Evolutionary conservation across 2,888 invertebrate genomes (phyloP).

Genomic region (Beris morrisii): DNA sequence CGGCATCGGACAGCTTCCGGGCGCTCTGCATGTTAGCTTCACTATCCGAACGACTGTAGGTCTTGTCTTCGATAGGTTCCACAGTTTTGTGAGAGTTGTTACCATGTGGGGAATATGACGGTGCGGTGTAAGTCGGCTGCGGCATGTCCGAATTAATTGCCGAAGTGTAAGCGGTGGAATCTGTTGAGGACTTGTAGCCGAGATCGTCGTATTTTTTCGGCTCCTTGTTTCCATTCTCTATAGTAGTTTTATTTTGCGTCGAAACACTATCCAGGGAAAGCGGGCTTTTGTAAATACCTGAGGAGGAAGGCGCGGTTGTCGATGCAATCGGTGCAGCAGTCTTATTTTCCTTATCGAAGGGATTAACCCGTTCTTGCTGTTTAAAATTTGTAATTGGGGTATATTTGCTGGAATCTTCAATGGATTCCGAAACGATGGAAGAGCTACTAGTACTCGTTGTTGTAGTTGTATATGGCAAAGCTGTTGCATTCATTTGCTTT

Average conservation of each 20-base stretch:
- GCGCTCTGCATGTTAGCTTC: slow-evolving; percentile 8
- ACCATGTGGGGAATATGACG: slow-evolving; percentile 16
- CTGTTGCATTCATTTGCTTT: slow-evolving; percentile 43
- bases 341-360: slow-evolving; percentile 52
- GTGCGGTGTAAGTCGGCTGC: slow-evolving; percentile 1
- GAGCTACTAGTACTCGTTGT: slow-evolving; percentile 39
- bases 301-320: slow-evolving; percentile 1
- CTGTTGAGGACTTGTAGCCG: slow-evolving; percentile 14
- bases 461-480: slow-evolving; percentile 42
- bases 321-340: slow-evolving; percentile 21
- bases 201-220: slow-evolving; percentile 18
- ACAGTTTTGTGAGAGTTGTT: slow-evolving; percentile 12
- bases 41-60: slow-evolving; percentile 23
- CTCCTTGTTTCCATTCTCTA: background rate
- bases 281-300: slow-evolving; percentile 23
- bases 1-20: slow-evolving; percentile 34
- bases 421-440: slow-evolving; percentile 17
- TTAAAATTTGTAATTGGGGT: slow-evolving; percentile 54
- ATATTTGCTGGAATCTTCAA: slow-evolving; percentile 41
- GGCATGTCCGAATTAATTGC: slow-evolving; percentile 6
- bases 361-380: slow-evolving; percentile 55
- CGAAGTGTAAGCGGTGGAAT: slow-evolving; percentile 10
- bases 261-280: slow-evolving; percentile 7
- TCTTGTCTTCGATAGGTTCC: slow-evolving; percentile 9
- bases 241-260: background rate